A percentile compares a stretch with the other conserved stretches of the same genome.
Evolutionary conservation across 2,113 vertebrate genomes (phyloP).

Genomic region (Orientallactaga bullata): DNA sequence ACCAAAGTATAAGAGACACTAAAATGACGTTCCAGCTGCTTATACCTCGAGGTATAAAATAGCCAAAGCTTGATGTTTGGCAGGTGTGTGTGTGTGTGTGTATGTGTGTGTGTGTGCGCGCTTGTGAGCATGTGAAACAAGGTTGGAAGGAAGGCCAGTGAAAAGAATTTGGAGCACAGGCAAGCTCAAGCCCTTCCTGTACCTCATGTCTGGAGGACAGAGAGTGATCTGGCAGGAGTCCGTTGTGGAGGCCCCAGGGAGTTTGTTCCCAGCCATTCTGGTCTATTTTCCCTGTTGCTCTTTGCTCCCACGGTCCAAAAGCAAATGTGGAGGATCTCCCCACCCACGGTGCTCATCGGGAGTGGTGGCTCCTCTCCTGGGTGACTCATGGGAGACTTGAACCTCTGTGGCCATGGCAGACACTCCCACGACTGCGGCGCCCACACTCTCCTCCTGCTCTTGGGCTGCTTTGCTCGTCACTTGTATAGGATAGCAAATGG

Average conservation of each 20-base stretch:
- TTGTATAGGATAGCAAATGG: background rate
- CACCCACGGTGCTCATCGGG: slow-evolving; percentile 61
- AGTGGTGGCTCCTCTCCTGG: background rate
- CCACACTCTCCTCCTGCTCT: background rate
- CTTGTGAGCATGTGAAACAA: background rate
- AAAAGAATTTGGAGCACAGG: background rate
- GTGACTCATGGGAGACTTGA: slow-evolving; percentile 71
- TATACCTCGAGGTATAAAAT: background rate
- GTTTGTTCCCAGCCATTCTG: slow-evolving; percentile 69
- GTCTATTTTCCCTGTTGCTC: background rate
- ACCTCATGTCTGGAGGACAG: background rate
- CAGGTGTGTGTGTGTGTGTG: background rate
- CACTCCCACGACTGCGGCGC: background rate
- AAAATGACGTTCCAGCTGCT: background rate
- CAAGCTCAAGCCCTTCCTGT: background rate
- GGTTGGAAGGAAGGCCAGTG: background rate
- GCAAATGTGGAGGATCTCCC: slow-evolving; percentile 43
- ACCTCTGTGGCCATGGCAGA: slow-evolving; percentile 43
- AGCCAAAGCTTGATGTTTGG: background rate
- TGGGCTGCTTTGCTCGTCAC: background rate
- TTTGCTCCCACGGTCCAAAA: slow-evolving; percentile 67
- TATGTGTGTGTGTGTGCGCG: too few species aligned
- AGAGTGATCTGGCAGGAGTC: slow-evolving; percentile 17
- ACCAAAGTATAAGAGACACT: background rate
- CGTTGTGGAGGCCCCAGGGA: slow-evolving; percentile 60